Evolutionary conservation across 2,888 invertebrate genomes (phyloP), one percentile per base, ranked within the genome.

Genomic region (Habrosyne pyritoides): DNA sequence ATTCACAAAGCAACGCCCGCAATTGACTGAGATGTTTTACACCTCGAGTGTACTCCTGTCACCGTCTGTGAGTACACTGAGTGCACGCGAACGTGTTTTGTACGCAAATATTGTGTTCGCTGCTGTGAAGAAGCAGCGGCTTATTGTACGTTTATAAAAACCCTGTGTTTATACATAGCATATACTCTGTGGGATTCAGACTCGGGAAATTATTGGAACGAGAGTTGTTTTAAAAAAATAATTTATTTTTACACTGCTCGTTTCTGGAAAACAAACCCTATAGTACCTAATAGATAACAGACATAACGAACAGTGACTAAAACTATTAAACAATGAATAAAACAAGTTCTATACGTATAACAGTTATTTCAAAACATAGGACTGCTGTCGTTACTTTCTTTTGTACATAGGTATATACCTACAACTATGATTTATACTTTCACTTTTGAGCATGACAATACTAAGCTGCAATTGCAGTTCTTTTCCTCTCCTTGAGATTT

Each of bases 1-100:
- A 75, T 73, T 65, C 76, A 77, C 78, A 79, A 82, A 77, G 80
- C 79, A 75, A 75, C 71, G 67, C 75, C 80, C 76, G 75, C 83
- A 83, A 84, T 83, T 76, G 81, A 79, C 74, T 73, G 70, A 50
- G 66, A 74, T 61, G 80, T 73, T 71, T 76, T 71, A 74, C 78
- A 75, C 73, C 76, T 75, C 73, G 69, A 81, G 82, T 70, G 77
- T 63, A 48, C 69, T 75, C 71, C 73, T 69, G 75, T 74, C 74
- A 67, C 73, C 60, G 75, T 64, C 73, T 75, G 72, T 75, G 73
- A 80, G 79, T 76, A 73, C 42, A 63, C 60, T 57, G 68, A 77
- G 75, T 67, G 77, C 69, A 67, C 65, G 71, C 60, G 59, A 62
- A 53, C 36, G 58, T 64, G 69, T 71, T 77, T 74, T 73, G 75